Conservation (phyloP, 2,888 invertebrate genomes). For the Drosophila nr. perissopoda region DNA sequence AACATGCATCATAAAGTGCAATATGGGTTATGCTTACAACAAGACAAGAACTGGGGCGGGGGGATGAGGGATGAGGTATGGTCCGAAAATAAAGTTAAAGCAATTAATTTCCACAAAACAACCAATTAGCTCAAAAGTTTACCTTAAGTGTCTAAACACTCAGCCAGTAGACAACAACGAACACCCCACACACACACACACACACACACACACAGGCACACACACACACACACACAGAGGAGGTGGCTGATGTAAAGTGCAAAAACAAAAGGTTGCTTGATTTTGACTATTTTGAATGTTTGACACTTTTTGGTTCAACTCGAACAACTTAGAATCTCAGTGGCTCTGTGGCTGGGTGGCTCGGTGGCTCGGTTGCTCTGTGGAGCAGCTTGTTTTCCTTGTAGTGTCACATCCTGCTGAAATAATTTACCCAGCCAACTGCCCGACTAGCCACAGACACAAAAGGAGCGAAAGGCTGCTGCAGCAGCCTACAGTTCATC, state of each 20-base stretch:
- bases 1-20: slow-evolving; percentile 80
- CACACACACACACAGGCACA: background rate
- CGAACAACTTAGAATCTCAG: slow-evolving; percentile 9
- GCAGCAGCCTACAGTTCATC: slow-evolving; percentile 41
- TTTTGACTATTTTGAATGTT: slow-evolving; percentile 84
- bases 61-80: background rate
- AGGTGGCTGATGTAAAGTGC: slow-evolving; percentile 43
- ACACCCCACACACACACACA: background rate
- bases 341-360: slow-evolving; percentile 8
- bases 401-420: slow-evolving; percentile 79
- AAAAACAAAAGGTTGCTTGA: slow-evolving; percentile 83
- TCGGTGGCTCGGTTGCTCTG: slow-evolving; percentile 8
- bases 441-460: slow-evolving; percentile 41
- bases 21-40: slow-evolving; percentile 41
- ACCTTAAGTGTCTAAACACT: slow-evolving; percentile 84
- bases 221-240: background rate
- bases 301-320: slow-evolving; percentile 82
- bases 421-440: slow-evolving; percentile 68
- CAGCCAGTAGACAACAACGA: slow-evolving; percentile 46
- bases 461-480: slow-evolving; percentile 7
- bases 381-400: slow-evolving; percentile 76
- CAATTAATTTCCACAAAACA: slow-evolving; percentile 85
- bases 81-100: slow-evolving; percentile 83
- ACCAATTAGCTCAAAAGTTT: slow-evolving; percentile 84
- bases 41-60: background rate